Base-by-base conservation (phyloP, 2,888 invertebrate genomes). In the Barypeithes pellucidus region DNA sequence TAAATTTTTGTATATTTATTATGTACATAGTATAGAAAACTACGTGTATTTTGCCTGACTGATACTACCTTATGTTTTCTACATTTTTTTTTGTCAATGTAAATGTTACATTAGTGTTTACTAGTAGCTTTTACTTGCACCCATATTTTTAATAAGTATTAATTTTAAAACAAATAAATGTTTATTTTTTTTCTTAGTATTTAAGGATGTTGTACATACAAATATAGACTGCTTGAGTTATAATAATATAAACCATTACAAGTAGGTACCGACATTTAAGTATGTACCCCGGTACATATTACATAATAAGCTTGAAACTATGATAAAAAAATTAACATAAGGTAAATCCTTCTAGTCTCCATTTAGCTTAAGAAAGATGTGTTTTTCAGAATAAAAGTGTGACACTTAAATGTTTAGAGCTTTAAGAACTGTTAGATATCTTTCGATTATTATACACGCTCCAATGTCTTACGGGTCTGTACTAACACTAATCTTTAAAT, bases 1-100 rank as follows among this genome's bases (percentile, higher is more conserved):
- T 80, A 81, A 77, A 79, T 78, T 81, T 81, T 79, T 80, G 79
- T 81, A 77, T 74, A 71, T 76, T 76, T 78, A 79, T 81, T 80
- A 76, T 82, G 81, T 81, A 82, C 74, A 82, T 81, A 82, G 77
- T 80, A 80, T 77, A 80, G 71, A 72, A 66, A 72, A 22, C 43
- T 47, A 77, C 77, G 70, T 79, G 77, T 80, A 79, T 80, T 79
- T 79, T 77, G 73, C 78, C 80, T 77, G 80, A 81, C 81, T 80
- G 80, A 82, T 79, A 78, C 47, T 71, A 57, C 61, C 29, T 57
- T 60, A 47, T 67, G 57, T 67, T 67, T 67, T 57, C 29, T 20
- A 36, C 20, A 29, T 52, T 52, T 33, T 63, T 47, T 65, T 65
- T 50, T 65, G 65, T 65, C 52, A 52, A 65, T 65, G 52, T 65